Evolutionary conservation across 2,888 invertebrate species (phyloP), one percentile per base, ranked within the genome.

Genomic region (Drosophila yooni): DNA sequence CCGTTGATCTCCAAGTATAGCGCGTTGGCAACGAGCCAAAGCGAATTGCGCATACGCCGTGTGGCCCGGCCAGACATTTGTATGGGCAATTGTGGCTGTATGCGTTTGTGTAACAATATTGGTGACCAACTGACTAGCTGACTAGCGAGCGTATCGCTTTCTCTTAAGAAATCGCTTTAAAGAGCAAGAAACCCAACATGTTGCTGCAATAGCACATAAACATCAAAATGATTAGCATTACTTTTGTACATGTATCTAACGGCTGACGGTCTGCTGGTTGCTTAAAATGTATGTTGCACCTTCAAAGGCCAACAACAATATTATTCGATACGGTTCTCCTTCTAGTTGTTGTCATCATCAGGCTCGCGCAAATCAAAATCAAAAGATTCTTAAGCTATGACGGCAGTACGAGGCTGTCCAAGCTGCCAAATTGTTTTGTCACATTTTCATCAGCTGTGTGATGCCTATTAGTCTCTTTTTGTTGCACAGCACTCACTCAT

Each of bases 1-100:
- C 92, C 92, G 93, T 91, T 93, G 93, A 96, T 96, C 95, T 95
- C 96, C 96, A 96, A 97, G 96, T 97, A 96, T 97, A 97, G 96
- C 95, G 95, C 95, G 95, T 96, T 97, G 97, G 97, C 95, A 92
- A 78, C 85, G 74, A 94, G 96, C 96, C 96, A 96, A 95, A 40
- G 64, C 83, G 80, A 82, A 86, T 82, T 84, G 91, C 89, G 91
- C 89, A 82, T 83, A 88, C 93, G 94, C 94, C 92, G 93, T 90
- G 92, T 81, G 89, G 89, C 91, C 89, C 92, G 88, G 76, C 82
- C 88, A 74, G 69, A 81, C 71, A 82, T 85, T 83, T 80, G 71
- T 81, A 63, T 78, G 52, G 3, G 56, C 57, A 29, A 48, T 15
- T 61, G 40, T 31, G 46, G 52, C 31, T 52, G 71, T 79, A 38